A percentile compares a stretch with the other conserved stretches of the same genome.
phyloP scores from a whole-genome alignment of 2,888 invertebrate genomes.

The Hofmannophila pseudospretella region DNA sequence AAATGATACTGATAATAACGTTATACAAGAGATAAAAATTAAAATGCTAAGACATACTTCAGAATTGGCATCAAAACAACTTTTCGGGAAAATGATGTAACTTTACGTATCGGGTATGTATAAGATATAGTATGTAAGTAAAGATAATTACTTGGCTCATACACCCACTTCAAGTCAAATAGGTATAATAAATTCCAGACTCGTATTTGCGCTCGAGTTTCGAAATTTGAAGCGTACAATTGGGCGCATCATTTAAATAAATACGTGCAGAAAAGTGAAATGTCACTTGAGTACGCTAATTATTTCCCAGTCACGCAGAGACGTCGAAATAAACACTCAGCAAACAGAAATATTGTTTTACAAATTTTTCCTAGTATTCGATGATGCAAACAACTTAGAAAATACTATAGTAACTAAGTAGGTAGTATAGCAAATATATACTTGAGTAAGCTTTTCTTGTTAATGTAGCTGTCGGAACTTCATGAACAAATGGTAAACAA shows the following conservation, averaged over 20 bases:
- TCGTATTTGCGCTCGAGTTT: slow-evolving; percentile 42
- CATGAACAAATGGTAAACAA: too few relatives aligned
- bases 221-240: slow-evolving; percentile 36
- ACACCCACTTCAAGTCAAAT: slow-evolving; percentile 19
- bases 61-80: background rate
- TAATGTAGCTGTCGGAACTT: too few relatives aligned
- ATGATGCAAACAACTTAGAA: too few relatives aligned
- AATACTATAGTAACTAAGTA: too few relatives aligned
- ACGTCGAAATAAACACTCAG: background rate
- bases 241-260: slow-evolving; percentile 42
- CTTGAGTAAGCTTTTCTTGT: too few relatives aligned
- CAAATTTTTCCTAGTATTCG: too few relatives aligned
- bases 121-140: background rate
- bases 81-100: background rate
- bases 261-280: slow-evolving; percentile 50
- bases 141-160: slow-evolving; percentile 31
- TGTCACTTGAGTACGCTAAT: slow-evolving; percentile 14
- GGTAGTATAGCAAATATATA: too few relatives aligned
- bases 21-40: background rate
- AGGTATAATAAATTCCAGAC: slow-evolving; percentile 33
- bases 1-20: background rate
- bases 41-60: background rate
- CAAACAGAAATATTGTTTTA: slow-evolving; percentile 1
- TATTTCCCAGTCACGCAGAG: slow-evolving; percentile 14
- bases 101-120: background rate